phyloP scores from a whole-genome alignment of 2,888 invertebrate species.

The Elmis aenea region DNA sequence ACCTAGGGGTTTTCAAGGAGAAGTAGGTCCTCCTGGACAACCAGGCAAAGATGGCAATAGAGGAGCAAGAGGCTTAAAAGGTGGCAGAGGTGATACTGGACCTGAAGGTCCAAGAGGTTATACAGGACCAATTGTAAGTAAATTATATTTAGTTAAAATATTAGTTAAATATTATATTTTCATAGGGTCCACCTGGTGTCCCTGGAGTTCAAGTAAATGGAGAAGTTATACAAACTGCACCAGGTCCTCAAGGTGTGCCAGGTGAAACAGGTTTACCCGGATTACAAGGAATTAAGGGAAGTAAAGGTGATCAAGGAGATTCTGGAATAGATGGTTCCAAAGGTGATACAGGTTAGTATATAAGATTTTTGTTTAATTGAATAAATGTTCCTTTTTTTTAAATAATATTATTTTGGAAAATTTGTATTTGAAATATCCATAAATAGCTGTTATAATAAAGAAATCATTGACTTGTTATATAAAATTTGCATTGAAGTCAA shows the following conservation, averaged over 20 bases:
- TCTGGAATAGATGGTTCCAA: conserved; percentile 36
- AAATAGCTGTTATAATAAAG: too few species aligned
- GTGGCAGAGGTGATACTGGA: conserved; percentile 47
- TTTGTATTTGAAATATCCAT: too few species aligned
- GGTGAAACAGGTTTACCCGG: conserved; percentile 38
- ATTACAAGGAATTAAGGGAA: conserved; percentile 41
- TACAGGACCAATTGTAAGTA: conserved; percentile 8
- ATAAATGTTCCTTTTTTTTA: neutral
- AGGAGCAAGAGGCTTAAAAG: conserved; percentile 43
- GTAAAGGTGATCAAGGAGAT: conserved; percentile 30
- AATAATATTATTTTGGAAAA: too few species aligned
- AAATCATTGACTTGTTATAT: too few species aligned
- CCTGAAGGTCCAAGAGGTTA: conserved; percentile 28
- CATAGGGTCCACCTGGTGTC: conserved; percentile 43
- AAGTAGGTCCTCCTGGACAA: conserved; percentile 33
- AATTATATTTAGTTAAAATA: too few species aligned
- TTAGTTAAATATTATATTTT: too few species aligned
- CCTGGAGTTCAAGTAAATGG: conserved; percentile 5
- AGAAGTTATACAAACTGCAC: neutral
- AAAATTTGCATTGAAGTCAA: too few species aligned
- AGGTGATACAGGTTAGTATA: conserved; percentile 37
- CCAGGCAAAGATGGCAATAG: conserved; percentile 37
- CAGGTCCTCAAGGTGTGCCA: conserved; percentile 7
- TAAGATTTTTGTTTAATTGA: neutral
- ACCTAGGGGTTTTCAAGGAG: conserved; percentile 46